Evolutionary conservation across 2,888 invertebrate species (phyloP).

Genomic region (Xestia xanthographa): DNA sequence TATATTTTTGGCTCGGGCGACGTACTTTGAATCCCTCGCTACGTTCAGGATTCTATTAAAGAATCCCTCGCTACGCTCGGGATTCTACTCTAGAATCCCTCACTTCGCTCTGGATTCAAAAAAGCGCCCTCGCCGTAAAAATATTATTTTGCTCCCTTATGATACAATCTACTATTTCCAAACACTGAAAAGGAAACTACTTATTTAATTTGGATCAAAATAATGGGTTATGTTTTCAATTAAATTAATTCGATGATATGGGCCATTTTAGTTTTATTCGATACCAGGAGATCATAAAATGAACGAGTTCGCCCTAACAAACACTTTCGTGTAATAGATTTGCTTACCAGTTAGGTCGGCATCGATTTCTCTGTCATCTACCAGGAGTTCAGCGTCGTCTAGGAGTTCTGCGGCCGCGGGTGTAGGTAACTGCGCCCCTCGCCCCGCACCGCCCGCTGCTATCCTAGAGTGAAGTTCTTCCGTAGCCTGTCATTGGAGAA

Average conservation of each 20-base stretch:
- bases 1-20: no score
- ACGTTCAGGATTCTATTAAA: no score
- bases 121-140: no score
- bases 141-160: no score
- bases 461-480: slow-evolving; percentile 98
- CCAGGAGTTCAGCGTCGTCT: slow-evolving; percentile 97
- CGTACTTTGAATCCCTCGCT: no score
- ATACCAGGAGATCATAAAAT: slow-evolving; percentile 18
- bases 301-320: neutral
- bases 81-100: no score
- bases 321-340: neutral
- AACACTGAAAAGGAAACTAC: neutral
- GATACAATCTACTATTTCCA: no score
- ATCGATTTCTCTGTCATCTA: slow-evolving; percentile 97
- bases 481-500: slow-evolving; percentile 91
- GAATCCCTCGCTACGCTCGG: no score
- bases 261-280: slow-evolving; percentile 22
- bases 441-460: slow-evolving; percentile 89
- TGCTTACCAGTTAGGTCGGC: slow-evolving; percentile 94
- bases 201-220: neutral
- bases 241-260: slow-evolving; percentile 22
- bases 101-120: no score
- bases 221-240: neutral
- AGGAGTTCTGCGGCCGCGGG: slow-evolving; percentile 96
- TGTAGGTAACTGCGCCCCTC: slow-evolving; percentile 92